phyloP scores from a whole-genome alignment of 2,113 vertebrate species.

The Microcebus murinus region DNA sequence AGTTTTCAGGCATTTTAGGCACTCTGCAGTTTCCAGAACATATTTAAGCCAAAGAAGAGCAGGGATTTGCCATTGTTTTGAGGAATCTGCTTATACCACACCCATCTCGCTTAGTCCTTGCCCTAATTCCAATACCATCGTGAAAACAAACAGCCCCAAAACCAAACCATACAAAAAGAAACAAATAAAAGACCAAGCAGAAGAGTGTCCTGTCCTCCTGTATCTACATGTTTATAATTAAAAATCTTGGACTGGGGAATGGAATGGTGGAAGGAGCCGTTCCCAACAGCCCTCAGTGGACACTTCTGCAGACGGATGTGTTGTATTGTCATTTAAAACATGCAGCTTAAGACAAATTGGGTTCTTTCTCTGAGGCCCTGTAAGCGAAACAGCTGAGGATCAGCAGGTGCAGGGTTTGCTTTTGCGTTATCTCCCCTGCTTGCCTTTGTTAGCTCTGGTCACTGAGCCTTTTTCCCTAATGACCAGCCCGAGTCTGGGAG shows the following conservation, averaged over 20 bases:
- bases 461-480: constrained; percentile 44
- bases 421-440: constrained; percentile 61
- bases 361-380: constrained; percentile 66
- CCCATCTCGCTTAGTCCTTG: not conserved
- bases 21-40: not conserved
- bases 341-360: not conserved
- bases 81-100: not conserved
- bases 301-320: constrained; percentile 29
- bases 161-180: not conserved
- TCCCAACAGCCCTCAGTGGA: rapidly evolving
- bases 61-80: not conserved
- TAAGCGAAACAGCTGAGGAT: constrained; percentile 72
- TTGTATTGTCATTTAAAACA: not conserved
- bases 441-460: constrained; percentile 53
- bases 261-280: not conserved
- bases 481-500: not conserved
- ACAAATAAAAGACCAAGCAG: not conserved
- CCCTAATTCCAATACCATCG: not conserved
- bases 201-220: not conserved
- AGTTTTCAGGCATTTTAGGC: not conserved
- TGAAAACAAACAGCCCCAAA: not conserved
- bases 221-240: not conserved
- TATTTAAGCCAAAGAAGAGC: not conserved
- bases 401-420: constrained; percentile 69
- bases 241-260: not conserved